A percentile compares a stretch with the other conserved stretches of the same genome.
These are phyloP conservation scores for Acrocephalus scirpaceus DNA, from an alignment of 2,797 vertebrate species.

Conservation along the genomic window DNA sequence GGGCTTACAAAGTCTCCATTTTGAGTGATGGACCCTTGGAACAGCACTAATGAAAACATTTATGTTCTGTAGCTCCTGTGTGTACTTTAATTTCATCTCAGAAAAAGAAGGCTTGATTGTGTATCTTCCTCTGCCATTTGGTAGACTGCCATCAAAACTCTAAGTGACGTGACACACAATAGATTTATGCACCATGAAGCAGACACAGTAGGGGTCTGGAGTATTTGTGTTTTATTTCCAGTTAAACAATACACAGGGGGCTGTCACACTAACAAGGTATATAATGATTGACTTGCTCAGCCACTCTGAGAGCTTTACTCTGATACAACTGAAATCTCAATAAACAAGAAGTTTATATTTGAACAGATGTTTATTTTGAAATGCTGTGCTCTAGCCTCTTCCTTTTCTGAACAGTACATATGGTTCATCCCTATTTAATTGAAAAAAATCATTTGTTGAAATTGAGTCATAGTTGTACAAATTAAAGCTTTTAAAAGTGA, in stretches of 20 bases:
- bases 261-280: conserved; percentile 80
- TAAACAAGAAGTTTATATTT: conserved; percentile 77
- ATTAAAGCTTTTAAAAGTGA: background rate
- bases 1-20: background rate
- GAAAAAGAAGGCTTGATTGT: conserved; percentile 64
- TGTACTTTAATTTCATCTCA: conserved; percentile 49
- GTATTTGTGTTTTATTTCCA: conserved; percentile 78
- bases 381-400: conserved; percentile 37
- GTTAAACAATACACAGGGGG: conserved; percentile 77
- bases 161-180: conserved; percentile 66
- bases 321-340: conserved; percentile 72
- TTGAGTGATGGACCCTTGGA: conserved; percentile 16
- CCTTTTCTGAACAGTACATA: conserved; percentile 33
- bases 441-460: background rate
- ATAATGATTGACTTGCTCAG: conserved; percentile 80
- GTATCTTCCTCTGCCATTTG: conserved; percentile 70
- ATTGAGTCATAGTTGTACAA: background rate
- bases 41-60: conserved; percentile 27
- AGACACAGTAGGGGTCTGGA: conserved; percentile 69
- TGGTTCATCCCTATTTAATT: background rate
- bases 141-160: conserved; percentile 75
- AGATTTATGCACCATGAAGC: conserved; percentile 75
- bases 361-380: conserved; percentile 73
- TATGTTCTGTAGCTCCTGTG: conserved; percentile 29
- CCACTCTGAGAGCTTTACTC: conserved; percentile 72